These are phyloP conservation scores for Drepana falcataria DNA, from an alignment of 2,888 invertebrate species.

Conservation along the genomic window DNA sequence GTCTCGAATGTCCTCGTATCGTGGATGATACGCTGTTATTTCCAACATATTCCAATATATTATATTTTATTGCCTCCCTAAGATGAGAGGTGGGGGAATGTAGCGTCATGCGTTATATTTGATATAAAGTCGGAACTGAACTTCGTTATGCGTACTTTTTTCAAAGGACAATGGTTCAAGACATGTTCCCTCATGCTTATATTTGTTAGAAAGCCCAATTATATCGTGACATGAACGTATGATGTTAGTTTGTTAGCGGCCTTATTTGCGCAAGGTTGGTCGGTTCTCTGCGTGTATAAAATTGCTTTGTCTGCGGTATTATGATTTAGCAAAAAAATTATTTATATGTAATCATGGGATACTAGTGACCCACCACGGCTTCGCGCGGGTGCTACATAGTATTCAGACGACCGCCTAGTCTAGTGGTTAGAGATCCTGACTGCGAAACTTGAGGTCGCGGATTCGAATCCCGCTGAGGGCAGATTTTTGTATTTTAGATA, in stretches of 20 bases:
- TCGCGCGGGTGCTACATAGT: too few relatives aligned
- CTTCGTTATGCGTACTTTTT: conserved; percentile 78
- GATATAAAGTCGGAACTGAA: conserved; percentile 78
- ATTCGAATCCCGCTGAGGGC: too few relatives aligned
- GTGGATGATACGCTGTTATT: conserved; percentile 78
- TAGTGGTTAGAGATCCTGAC: too few relatives aligned
- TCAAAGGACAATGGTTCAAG: conserved; percentile 75
- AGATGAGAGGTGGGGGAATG: conserved; percentile 41
- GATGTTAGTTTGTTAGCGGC: conserved; percentile 56
- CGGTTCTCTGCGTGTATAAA: conserved; percentile 11
- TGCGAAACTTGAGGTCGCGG: too few relatives aligned
- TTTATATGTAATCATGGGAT: too few relatives aligned
- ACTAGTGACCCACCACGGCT: too few relatives aligned
- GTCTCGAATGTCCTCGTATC: conserved; percentile 63
- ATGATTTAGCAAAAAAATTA: too few relatives aligned
- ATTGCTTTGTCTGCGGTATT: too few relatives aligned
- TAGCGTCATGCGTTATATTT: conserved; percentile 78
- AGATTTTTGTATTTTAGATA: too few relatives aligned
- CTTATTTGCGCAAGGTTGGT: conserved; percentile 32
- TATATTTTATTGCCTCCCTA: conserved; percentile 78
- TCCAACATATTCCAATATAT: conserved; percentile 80
- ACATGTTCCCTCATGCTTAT: conserved; percentile 70
- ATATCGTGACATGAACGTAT: conserved; percentile 63
- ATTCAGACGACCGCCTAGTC: too few relatives aligned
- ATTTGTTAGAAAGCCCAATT: conserved; percentile 70